Percentiles rank a stretch among this genome's conserved stretches.
Evolutionary conservation across 2,113 vertebrate species (phyloP).

Genomic region (Sminthopsis crassicaudata): DNA sequence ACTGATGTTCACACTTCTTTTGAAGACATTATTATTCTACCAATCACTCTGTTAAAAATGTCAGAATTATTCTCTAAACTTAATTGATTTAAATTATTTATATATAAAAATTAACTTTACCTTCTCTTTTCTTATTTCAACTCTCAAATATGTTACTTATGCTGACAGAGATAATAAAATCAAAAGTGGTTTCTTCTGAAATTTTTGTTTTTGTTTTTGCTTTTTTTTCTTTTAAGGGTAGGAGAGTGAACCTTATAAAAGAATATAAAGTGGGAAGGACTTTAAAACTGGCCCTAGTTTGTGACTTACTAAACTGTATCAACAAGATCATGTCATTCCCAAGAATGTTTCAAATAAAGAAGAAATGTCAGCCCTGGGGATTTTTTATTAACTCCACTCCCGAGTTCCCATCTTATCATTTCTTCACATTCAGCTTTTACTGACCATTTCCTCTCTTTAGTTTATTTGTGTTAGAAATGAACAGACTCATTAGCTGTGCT

Average conservation of each 20-base stretch:
- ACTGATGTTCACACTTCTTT: neutral
- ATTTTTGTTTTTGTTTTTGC: conserved; percentile 3
- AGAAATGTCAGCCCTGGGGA: conserved; percentile 77
- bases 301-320: conserved; percentile 69
- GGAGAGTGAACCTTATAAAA: conserved; percentile 66
- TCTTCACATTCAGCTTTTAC: conserved; percentile 79
- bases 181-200: neutral
- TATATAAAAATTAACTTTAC: neutral
- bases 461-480: conserved; percentile 97
- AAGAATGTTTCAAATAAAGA: conserved; percentile 82
- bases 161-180: neutral
- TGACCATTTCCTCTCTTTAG: conserved; percentile 91
- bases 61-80: neutral
- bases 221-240: neutral
- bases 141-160: neutral
- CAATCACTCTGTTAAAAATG: neutral
- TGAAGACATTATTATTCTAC: neutral
- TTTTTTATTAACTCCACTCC: conserved; percentile 78
- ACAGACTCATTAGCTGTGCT: conserved; percentile 87
- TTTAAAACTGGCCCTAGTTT: conserved; percentile 66
- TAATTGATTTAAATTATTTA: neutral
- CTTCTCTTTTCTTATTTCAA: neutral
- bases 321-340: conserved; percentile 72
- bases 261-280: conserved; percentile 55
- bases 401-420: conserved; percentile 60